Evolutionary conservation across 2,888 invertebrate genomes (phyloP), one percentile per base, ranked within the genome.

Genomic region (Drymonia ruficornis): DNA sequence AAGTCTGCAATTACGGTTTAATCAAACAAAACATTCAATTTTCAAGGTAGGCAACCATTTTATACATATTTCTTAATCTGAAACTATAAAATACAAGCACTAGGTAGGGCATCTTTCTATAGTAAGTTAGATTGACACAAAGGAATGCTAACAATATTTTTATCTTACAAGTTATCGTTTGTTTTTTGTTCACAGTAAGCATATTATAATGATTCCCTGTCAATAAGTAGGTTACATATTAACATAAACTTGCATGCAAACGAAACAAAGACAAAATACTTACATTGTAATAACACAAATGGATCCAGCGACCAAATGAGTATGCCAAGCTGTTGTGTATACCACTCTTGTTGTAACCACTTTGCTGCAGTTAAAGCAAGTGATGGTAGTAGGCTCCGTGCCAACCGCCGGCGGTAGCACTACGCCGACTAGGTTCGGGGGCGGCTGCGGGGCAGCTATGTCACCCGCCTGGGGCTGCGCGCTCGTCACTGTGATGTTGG

Each of bases 281-380:
- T 74, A 92, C 91, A 91, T 90, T 15, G 91, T 91, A 49, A 89
- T 87, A 16, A 92, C 84, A 67, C 92, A 92, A 57, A 91, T 75
- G 51, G 91, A 89, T 58, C 91, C 91, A 59, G 91, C 91, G 31
- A 91, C 88, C 63, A 92, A 76, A 70, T 92, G 92, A 53, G 92
- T 92, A 61, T 91, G 92, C 92, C 91, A 92, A 42, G 91, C 90
- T 12, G 92, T 91, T 40, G 89, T 88, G 64, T 91, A 91, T 49
- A 80, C 84, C n/a, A 92, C 92, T 79, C 89, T 84, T 29, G 92
- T 91, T 44, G 91, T 91, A 28, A 91, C 89, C 29, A 89, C 81
- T 80, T 91, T 91, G 18, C 84, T 84, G 61, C 92, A 92, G 63
- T 89, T 91, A 64, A 84, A 90, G 67, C 92, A 92, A 43, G 85